These are phyloP conservation scores for Drosophila ezoana DNA, from an alignment of 2,888 invertebrate species.

Conservation along the genomic window DNA sequence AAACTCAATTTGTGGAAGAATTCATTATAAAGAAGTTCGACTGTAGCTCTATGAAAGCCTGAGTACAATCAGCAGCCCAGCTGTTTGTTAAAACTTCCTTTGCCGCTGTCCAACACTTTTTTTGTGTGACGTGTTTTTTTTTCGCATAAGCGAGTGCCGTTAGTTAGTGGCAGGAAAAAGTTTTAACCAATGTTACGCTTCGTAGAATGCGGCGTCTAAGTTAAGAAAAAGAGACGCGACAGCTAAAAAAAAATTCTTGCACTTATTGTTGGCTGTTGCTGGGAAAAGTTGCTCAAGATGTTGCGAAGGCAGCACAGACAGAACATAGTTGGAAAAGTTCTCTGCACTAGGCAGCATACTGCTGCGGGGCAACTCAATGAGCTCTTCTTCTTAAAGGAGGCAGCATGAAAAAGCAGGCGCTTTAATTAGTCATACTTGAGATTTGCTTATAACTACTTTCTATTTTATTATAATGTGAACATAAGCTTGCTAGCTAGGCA, in stretches of 20 bases:
- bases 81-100: conserved; percentile 22
- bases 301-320: conserved; percentile 14
- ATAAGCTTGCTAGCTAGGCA: no score
- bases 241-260: conserved; percentile 24
- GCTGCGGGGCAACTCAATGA: neutral
- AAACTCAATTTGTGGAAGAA: neutral
- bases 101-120: conserved; percentile 3
- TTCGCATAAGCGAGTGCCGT: conserved; percentile 30
- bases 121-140: neutral
- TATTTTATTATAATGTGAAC: no score
- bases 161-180: conserved; percentile 20
- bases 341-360: neutral
- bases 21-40: conserved; percentile 1
- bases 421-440: no score
- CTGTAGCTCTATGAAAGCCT: neutral
- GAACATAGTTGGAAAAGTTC: conserved; percentile 20
- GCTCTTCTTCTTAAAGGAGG: neutral
- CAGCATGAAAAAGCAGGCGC: neutral
- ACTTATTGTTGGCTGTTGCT: conserved; percentile 28
- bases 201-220: conserved; percentile 40
- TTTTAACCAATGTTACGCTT: conserved; percentile 36
- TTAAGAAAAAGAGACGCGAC: conserved; percentile 39
- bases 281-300: conserved; percentile 29
- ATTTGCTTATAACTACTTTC: no score
- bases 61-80: conserved; percentile 5